Conservation (phyloP, 2,113 vertebrate genomes). For the Cinclus mexicanus region DNA sequence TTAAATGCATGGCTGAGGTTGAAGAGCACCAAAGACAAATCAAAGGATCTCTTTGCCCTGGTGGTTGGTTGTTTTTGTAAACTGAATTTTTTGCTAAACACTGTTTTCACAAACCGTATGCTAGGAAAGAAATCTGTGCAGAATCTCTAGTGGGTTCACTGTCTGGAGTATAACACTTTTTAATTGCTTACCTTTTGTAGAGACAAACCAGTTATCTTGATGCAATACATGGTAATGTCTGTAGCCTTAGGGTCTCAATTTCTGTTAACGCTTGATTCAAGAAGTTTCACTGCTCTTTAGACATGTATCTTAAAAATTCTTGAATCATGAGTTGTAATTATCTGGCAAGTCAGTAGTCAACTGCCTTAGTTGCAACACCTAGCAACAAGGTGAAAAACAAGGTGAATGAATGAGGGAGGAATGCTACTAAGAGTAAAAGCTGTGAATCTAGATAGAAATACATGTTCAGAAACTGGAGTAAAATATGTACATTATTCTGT, state of each 20-base stretch:
- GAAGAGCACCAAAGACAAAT: neutral
- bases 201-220: neutral
- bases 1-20: neutral
- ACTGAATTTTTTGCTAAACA: neutral
- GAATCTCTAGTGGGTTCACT: neutral
- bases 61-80: neutral
- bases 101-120: neutral
- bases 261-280: neutral
- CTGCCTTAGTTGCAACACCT: neutral
- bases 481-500: neutral
- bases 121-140: neutral
- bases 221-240: neutral
- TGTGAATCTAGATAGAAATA: neutral
- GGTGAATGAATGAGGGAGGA: neutral
- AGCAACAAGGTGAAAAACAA: neutral
- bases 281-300: neutral
- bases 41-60: neutral
- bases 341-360: neutral
- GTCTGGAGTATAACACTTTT: neutral
- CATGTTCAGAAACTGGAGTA: neutral
- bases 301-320: neutral
- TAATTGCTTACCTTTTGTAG: neutral
- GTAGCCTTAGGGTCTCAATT: conserved; percentile 3
- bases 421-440: neutral
- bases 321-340: conserved; percentile 11